Evolutionary conservation across 1,140 invertebrate genomes (phyloP).

Genomic region (Macrostomum lignano): DNA sequence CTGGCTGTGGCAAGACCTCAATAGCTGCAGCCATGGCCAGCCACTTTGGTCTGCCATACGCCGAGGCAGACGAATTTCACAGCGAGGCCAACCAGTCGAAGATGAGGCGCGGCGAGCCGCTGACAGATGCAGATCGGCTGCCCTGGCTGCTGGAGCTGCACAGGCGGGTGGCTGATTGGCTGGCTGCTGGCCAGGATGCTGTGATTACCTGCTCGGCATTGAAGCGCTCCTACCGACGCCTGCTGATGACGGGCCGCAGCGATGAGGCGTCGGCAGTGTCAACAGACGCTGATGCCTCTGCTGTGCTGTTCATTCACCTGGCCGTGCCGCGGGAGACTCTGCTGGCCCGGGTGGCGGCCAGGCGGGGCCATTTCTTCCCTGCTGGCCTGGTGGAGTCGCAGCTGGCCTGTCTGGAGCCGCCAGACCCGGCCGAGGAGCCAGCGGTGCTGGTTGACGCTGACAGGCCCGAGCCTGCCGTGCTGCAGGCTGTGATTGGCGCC

Average conservation of each 20-base stretch:
- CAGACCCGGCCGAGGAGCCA: too few species aligned
- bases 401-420: background rate
- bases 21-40: background rate
- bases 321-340: background rate
- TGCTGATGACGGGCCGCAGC: background rate
- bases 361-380: constrained; percentile 1
- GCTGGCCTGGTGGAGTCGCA: background rate
- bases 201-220: constrained; percentile 5
- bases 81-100: background rate
- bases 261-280: background rate
- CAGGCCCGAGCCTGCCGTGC: too few species aligned
- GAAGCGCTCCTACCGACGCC: background rate
- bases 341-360: background rate
- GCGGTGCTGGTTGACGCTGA: too few species aligned
- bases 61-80: constrained; percentile 4
- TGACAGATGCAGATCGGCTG: constrained; percentile 3
- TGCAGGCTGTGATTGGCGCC: too few species aligned
- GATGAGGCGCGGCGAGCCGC: constrained; percentile 1
- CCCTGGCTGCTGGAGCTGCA: background rate
- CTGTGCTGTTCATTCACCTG: background rate
- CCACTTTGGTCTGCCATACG: background rate
- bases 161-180: background rate
- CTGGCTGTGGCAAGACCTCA: constrained; percentile 5
- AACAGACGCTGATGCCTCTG: too few species aligned
- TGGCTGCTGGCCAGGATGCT: background rate